Conservation (phyloP, 2,888 invertebrate genomes). For the Hypercompe scribonia region DNA sequence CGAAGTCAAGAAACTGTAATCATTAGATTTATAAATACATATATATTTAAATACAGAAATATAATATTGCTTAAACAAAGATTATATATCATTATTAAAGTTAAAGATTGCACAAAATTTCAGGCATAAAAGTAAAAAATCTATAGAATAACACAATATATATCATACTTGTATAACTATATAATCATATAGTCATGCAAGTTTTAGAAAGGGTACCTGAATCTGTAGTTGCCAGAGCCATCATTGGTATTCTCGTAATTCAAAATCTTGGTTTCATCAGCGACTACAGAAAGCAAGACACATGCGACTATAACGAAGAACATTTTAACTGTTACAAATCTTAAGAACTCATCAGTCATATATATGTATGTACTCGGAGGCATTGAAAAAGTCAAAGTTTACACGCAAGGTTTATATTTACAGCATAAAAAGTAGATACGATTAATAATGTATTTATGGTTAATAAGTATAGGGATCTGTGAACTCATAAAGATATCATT, state of each 20-base stretch:
- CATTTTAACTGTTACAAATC: not conserved
- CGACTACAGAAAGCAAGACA: not conserved
- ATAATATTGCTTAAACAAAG: no score
- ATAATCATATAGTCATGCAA: no score
- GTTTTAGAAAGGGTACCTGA: no score
- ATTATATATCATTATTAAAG: no score
- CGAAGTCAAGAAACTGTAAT: conserved; percentile 16
- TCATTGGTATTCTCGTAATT: conserved; percentile 39
- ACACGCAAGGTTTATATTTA: not conserved
- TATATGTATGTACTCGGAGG: not conserved
- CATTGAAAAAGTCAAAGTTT: not conserved
- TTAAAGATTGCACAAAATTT: no score
- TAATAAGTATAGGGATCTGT: not conserved
- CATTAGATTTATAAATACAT: no score
- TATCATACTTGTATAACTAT: no score
- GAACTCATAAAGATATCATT: no score
- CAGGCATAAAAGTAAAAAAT: no score
- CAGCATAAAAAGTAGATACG: not conserved
- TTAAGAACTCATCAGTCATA: not conserved
- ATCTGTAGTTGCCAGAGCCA: conserved; percentile 44
- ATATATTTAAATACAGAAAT: no score
- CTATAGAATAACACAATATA: no score
- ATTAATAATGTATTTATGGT: not conserved
- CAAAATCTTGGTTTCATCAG: conserved; percentile 29
- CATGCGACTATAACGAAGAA: conserved; percentile 8